Conservation (phyloP, 2,888 invertebrate genomes). For the Leptinotarsa tumamoca region DNA sequence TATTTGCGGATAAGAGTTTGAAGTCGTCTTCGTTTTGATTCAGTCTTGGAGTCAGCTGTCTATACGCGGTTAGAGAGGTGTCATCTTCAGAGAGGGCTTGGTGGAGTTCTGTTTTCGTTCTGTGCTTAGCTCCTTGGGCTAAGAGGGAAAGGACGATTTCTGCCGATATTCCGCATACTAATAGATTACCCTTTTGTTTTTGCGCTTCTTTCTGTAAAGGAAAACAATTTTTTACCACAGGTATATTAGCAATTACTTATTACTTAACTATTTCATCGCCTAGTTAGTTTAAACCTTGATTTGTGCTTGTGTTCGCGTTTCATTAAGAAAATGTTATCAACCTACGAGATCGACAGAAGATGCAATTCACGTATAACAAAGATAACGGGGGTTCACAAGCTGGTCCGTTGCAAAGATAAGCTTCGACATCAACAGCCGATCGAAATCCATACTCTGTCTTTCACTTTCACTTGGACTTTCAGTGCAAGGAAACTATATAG, state of each 20-base stretch:
- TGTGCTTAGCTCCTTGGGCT: constrained; percentile 54
- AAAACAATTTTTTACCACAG: neutral
- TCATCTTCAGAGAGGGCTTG: constrained; percentile 40
- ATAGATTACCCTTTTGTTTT: constrained; percentile 47
- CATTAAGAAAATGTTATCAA: no score
- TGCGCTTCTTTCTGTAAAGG: constrained; percentile 49
- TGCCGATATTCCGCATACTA: constrained; percentile 57
- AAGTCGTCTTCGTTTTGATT: constrained; percentile 39
- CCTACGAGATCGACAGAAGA: no score
- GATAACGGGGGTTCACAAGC: no score
- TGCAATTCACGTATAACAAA: no score
- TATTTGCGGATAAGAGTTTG: constrained; percentile 60
- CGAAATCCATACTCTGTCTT: no score
- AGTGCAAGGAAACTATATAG: no score
- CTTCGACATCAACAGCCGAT: no score
- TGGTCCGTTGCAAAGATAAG: no score
- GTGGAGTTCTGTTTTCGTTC: constrained; percentile 53
- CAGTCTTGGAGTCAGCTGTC: constrained; percentile 38
- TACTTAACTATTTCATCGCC: no score
- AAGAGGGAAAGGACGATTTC: constrained; percentile 55
- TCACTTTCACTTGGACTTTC: no score
- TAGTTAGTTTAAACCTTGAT: no score
- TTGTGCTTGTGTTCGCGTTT: no score
- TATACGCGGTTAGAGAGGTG: constrained; percentile 39
- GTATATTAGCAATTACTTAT: neutral